phyloP scores from a whole-genome alignment of 1,140 invertebrate genomes.

The Steinernema feltiae region DNA sequence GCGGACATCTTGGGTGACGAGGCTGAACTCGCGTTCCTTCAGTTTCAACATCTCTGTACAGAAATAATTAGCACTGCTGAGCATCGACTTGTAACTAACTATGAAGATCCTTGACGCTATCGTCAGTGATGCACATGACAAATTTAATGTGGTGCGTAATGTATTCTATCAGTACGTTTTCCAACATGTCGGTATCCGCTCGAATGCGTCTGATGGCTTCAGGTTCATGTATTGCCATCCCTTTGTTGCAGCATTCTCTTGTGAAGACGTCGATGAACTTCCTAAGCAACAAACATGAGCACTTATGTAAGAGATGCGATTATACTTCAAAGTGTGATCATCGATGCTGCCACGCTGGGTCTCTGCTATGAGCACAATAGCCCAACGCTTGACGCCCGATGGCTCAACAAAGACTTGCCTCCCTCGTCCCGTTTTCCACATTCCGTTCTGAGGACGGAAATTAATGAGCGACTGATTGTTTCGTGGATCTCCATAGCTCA shows the following conservation, averaged over 20 bases:
- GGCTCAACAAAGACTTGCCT: neutral
- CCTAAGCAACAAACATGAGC: neutral
- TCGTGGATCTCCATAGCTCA: neutral
- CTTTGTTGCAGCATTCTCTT: neutral
- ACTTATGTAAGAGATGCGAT: no score
- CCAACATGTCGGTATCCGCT: neutral
- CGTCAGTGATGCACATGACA: neutral
- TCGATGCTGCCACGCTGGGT: no score
- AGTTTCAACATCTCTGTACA: neutral
- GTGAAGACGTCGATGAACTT: neutral
- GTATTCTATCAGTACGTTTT: neutral
- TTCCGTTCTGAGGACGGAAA: neutral
- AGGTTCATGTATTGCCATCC: neutral
- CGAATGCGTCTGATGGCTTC: neutral
- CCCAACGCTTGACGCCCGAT: neutral
- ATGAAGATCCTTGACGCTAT: neutral
- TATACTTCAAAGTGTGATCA: no score
- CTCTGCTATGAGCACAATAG: neutral
- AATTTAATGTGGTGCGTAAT: neutral
- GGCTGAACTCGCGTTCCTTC: neutral
- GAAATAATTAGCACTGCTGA: neutral
- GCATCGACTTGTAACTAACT: neutral
- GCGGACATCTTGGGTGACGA: neutral
- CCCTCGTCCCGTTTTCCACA: neutral
- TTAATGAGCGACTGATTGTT: no score